Percentiles rank a stretch among this genome's conserved stretches.
These are phyloP conservation scores for Meiosimyza platycephala DNA, from an alignment of 2,888 invertebrate species.

Conservation along the genomic window DNA sequence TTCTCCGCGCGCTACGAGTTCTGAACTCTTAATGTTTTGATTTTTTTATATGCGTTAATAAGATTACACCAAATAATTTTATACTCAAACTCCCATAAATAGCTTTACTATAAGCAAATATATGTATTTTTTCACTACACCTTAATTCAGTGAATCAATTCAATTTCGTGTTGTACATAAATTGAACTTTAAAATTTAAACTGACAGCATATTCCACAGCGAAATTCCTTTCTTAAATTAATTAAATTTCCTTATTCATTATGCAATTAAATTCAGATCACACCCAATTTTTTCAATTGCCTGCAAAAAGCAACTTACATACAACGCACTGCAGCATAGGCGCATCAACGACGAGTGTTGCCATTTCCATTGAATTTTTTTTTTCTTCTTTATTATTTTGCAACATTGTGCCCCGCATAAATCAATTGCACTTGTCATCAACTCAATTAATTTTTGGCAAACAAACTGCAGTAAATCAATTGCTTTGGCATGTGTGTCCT, in stretches of 20 bases:
- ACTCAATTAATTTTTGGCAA: conserved; percentile 68
- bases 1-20: too few species aligned
- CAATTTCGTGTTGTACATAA: too few species aligned
- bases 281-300: conserved; percentile 12
- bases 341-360: conserved; percentile 5
- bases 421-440: conserved; percentile 68
- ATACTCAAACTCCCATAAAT: too few species aligned
- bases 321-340: background rate
- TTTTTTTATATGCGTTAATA: too few species aligned
- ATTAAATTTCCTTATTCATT: conserved; percentile 28
- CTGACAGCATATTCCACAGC: too few species aligned
- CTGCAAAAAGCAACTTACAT: background rate
- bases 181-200: too few species aligned
- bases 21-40: too few species aligned
- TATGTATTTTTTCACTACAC: too few species aligned
- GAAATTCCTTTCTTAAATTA: conserved; percentile 8
- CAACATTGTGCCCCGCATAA: conserved; percentile 60
- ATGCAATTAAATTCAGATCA: conserved; percentile 30
- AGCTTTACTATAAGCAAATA: too few species aligned
- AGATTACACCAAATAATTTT: too few species aligned
- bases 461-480: conserved; percentile 65
- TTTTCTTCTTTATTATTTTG: background rate
- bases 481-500: conserved; percentile 60
- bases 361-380: background rate
- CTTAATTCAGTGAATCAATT: too few species aligned